Evolutionary conservation across 2,797 vertebrate species (phyloP), one percentile per base, ranked within the genome.

Genomic region (Mastacembelus armatus): DNA sequence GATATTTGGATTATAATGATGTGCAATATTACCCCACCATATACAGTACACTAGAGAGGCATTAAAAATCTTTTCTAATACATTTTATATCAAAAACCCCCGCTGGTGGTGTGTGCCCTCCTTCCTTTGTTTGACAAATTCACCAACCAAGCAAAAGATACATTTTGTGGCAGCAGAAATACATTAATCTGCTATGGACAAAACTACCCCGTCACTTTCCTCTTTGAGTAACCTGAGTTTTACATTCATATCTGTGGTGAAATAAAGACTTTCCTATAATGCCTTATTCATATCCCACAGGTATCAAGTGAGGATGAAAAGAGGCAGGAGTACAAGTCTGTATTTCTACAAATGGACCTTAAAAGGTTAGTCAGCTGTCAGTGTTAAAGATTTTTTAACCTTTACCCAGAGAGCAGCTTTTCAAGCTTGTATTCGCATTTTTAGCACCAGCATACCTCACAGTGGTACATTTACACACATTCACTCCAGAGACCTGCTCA

Each of bases 211-310:
- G 21, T 36, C 60, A 26, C 50, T 49, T 40, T 59, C 24, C 11
- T 36, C 30, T 71, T 39, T 43, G 38, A 74, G 18, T 3, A 70
- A 51, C 32, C 50, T 16, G 45, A 49, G 33, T 70, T 83, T 62
- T 55, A 51, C 26, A 42, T 80, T 59, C 42, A 74, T 68, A 62
- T 5, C 19, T 16, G 15, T 24, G 62, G 15, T 2, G 14, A 74
- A 77, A 63, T 70, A 60, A 80, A 78, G 42, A 63, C 54, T 66
- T 77, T 58, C 38, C 45, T 47, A 29, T 74, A 14, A 78, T 81
- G 76, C 81, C 68, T 85, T 76, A 89, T 88, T 89, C 55, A 92
- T 88, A 57, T 80, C 74, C 81, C 73, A 11, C 57, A 78, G 78
- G 84, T 71, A 57, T 73, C 16, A 77, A 3, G 42, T 15, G 5